Evolutionary conservation across 2,888 invertebrate species (phyloP).

Genomic region (Cylloceria caligata): DNA sequence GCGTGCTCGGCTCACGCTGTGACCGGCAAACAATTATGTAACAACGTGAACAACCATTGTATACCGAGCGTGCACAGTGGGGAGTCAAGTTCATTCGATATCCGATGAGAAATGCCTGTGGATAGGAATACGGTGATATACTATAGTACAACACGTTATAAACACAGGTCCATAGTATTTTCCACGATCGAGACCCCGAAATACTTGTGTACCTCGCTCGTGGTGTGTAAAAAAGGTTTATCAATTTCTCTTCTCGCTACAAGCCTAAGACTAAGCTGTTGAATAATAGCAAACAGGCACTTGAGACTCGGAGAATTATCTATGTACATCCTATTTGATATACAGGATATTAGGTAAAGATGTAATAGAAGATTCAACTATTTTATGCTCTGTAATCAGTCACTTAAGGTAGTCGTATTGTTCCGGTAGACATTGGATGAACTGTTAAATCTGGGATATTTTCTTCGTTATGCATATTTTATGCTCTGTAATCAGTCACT

Average conservation of each 20-base stretch:
- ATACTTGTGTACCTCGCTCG: conserved; percentile 6
- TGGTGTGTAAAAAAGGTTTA: conserved; percentile 44
- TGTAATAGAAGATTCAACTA: background rate
- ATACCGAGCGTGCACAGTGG: conserved; percentile 60
- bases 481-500: background rate
- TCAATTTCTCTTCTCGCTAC: conserved; percentile 31
- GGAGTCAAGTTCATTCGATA: conserved; percentile 66
- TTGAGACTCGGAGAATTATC: conserved; percentile 11
- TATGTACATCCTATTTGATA: conserved; percentile 23
- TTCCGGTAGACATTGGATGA: no score
- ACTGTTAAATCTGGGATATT: no score
- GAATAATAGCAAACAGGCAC: conserved; percentile 20
- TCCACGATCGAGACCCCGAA: conserved; percentile 18
- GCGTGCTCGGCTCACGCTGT: conserved; percentile 77
- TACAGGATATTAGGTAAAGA: background rate
- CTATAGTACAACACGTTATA: background rate
- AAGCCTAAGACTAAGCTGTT: background rate
- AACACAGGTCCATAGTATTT: conserved; percentile 25
- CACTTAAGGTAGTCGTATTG: background rate
- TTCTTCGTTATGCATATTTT: no score
- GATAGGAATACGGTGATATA: conserved; percentile 5
- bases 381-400: background rate
- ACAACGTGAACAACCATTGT: conserved; percentile 70
- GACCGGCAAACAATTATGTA: conserved; percentile 79
- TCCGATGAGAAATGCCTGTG: conserved; percentile 36